A percentile compares a stretch with the other conserved stretches of the same genome.
phyloP scores from a whole-genome alignment of 2,797 vertebrate genomes.

The Octomys mimax region DNA sequence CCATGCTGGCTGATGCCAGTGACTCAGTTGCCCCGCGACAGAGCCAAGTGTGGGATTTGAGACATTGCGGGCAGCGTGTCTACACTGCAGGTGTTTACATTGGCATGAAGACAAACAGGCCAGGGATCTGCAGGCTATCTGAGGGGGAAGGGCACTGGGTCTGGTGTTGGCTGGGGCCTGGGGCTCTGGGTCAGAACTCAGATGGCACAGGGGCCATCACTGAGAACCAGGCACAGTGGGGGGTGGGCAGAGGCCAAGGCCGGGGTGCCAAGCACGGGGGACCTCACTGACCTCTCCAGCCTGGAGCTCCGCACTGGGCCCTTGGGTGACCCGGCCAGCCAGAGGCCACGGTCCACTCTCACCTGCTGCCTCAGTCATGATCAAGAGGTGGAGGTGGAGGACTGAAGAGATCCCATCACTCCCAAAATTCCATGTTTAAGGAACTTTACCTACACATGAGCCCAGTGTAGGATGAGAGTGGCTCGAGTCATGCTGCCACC shows the following conservation, averaged over 20 bases:
- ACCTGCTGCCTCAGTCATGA: background rate
- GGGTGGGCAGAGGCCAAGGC: background rate
- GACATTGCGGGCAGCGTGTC: background rate
- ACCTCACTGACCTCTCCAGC: background rate
- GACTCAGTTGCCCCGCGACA: background rate
- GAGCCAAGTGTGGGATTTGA: background rate
- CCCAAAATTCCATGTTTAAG: background rate
- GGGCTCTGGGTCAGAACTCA: background rate
- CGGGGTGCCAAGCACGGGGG: background rate
- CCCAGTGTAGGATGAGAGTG: background rate
- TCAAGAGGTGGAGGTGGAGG: background rate
- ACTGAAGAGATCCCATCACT: background rate
- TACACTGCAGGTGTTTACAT: background rate
- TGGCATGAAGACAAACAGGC: background rate
- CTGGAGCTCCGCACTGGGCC: background rate
- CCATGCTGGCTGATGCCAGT: background rate
- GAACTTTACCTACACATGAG: background rate
- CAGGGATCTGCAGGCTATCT: background rate
- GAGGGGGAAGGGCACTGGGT: background rate
- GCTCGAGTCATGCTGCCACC: background rate
- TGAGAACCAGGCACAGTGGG: background rate
- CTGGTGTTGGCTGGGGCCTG: fast-evolving
- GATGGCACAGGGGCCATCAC: background rate
- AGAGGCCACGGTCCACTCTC: background rate
- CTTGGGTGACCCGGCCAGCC: background rate